These are phyloP conservation scores for Polia nebulosa DNA, from an alignment of 2,888 invertebrate genomes.

Conservation along the genomic window DNA sequence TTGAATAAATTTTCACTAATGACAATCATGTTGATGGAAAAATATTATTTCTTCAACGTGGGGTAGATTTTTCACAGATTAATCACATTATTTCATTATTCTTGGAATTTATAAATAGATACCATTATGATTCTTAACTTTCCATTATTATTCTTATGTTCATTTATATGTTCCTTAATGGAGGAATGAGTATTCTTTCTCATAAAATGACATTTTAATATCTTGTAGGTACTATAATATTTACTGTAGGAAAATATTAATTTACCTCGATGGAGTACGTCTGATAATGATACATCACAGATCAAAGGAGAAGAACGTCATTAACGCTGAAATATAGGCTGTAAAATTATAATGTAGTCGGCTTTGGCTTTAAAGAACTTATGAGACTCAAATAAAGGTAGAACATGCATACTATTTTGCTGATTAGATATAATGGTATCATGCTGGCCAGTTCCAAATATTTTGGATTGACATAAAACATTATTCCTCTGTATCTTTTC, in stretches of 20 bases:
- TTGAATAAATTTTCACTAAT: slow-evolving; percentile 8
- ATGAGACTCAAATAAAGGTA: not conserved
- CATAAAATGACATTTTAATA: not conserved
- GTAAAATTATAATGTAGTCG: not conserved
- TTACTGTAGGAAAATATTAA: slow-evolving; percentile 1
- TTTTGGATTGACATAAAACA: no score
- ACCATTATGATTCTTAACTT: not conserved
- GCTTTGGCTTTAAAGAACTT: not conserved
- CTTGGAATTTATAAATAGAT: not conserved
- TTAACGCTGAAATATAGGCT: slow-evolving; percentile 18
- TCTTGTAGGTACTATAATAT: not conserved
- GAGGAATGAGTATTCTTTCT: not conserved
- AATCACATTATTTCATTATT: not conserved
- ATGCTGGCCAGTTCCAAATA: not conserved
- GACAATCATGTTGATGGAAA: not conserved
- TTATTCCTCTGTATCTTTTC: no score
- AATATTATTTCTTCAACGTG: not conserved
- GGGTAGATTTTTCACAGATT: slow-evolving; percentile 7
- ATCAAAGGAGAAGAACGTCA: slow-evolving; percentile 25
- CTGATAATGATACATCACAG: slow-evolving; percentile 14
- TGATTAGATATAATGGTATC: not conserved
- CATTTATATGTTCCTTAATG: not conserved
- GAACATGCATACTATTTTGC: not conserved
- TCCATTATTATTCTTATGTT: not conserved
- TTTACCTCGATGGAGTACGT: not conserved